Conservation (phyloP, 2,113 vertebrate genomes). For the Jacana jacana region DNA sequence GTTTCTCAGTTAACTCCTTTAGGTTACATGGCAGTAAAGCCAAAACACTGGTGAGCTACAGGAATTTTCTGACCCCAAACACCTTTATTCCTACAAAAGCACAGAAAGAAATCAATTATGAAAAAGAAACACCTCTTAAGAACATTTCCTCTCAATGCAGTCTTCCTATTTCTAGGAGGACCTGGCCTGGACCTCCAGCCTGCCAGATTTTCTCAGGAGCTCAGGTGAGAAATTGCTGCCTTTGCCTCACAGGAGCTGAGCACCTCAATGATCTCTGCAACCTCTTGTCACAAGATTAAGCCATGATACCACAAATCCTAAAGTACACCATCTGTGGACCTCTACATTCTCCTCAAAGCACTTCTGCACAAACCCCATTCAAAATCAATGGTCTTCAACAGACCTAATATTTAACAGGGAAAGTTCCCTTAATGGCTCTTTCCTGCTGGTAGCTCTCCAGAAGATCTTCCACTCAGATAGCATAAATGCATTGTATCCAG, state of each 20-base stretch:
- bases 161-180: neutral
- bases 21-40: neutral
- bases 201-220: neutral
- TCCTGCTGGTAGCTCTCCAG: neutral
- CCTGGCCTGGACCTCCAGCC: neutral
- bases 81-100: neutral
- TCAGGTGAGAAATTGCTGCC: neutral
- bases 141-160: neutral
- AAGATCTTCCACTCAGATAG: neutral
- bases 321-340: neutral
- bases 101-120: neutral
- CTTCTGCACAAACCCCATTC: neutral
- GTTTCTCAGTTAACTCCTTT: neutral
- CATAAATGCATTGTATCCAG: neutral
- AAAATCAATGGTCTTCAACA: neutral
- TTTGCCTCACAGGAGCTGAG: neutral
- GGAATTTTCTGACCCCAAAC: neutral
- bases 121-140: neutral
- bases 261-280: neutral
- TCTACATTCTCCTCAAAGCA: neutral
- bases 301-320: neutral
- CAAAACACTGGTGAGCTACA: neutral
- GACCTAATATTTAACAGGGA: neutral
- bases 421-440: neutral
- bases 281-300: neutral